Evolutionary conservation across 2,797 vertebrate species (phyloP), one percentile per base, ranked within the genome.

Genomic region (Anguilla obscura): DNA sequence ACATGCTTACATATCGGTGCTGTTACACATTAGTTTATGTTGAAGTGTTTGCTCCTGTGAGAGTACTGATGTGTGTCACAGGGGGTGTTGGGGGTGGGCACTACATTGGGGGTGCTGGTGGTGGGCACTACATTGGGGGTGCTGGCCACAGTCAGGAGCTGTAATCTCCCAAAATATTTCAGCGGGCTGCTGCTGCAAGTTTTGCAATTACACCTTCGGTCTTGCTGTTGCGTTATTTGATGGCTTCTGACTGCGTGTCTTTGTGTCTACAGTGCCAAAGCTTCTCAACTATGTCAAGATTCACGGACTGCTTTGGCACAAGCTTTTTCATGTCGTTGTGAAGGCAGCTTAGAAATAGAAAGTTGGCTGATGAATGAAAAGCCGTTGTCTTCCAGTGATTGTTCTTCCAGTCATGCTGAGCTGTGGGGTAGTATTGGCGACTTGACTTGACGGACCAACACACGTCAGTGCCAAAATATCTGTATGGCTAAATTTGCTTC

Each of bases 41-140:
- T 54, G 30, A 79, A 58, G 87, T 50, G 85, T 86, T 84, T 84
- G 54, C 21, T 48, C 50, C 7, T 18, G 14, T 54, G 60, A 69
- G 8, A 40, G 58, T 45, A 27, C 40, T 50, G 36, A 88, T 87
- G 7, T 87, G 45, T 56, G 87, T 87, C 87, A 82, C 45, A 71
- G 24, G 82, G 52, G 18, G 71, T 76, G 27, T 33, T 79, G 27
- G 8, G 24, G 56, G 56, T 58, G 79, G 16, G 36, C 36, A 36
- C 36, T 36, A 36, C 36, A 36, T 36, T 56, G 10, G 54, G 54
- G 12, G 54, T 8, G 50, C 10, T 14, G 33, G 52, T 4, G 27
- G 36, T 40, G 45, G n/a, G 60, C 58, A 21, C 27, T 79, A 56
- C 54, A 56, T 14, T 56, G 9, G 14, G 54, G 12, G 54, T 30